Base-by-base conservation (phyloP, 2,113 vertebrate species). In the Strix aluco region DNA sequence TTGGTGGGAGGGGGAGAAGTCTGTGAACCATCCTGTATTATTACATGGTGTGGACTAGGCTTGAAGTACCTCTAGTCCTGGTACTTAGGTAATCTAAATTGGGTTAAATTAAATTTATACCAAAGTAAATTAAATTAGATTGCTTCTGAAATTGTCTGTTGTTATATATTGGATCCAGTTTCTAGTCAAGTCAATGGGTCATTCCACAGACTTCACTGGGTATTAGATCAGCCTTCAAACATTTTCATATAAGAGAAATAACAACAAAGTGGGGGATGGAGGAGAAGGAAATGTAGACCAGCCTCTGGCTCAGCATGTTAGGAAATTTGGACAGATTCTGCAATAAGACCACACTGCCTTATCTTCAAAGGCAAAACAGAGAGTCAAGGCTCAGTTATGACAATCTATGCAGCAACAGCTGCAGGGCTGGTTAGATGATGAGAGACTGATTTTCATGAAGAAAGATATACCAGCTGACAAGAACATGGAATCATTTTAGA, bases 291-390 rank as follows among this genome's bases (percentile, higher is more conserved):
- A 80, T 30, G 4, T 44, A 83, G 40, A 86, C 25, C 44, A 75
- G 66, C 46, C 69, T 81, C 46, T 81, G 70, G 73, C 83, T 92
- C 3, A 9, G 52, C 52, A 75, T 13, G 4, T 75, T 73, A 77
- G 78, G 38, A 94, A 84, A 93, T 91, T 88, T 91, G 89, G 66
- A 27, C 34, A 84, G 88, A 93, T 92, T 88, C 10, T 77, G 86
- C 19, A 94, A 12, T 82, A 96, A 84, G 52, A 81, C 75, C 42
- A 69, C 0, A 0, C 92, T 49, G 85, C 69, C 80, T 95, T 97
- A 97, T 97, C 96, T 96, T 96, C 93, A 96, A 94, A 95, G 87
- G 84, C 93, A 79, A 91, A 93, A 86, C 23, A 42, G 82, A 25
- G n/a, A 96, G 54, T 88, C 74, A 86, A 74, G 72, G 36, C 92